Evolutionary conservation across 2,888 invertebrate species (phyloP).

Genomic region (Oscheius myriophilus): DNA sequence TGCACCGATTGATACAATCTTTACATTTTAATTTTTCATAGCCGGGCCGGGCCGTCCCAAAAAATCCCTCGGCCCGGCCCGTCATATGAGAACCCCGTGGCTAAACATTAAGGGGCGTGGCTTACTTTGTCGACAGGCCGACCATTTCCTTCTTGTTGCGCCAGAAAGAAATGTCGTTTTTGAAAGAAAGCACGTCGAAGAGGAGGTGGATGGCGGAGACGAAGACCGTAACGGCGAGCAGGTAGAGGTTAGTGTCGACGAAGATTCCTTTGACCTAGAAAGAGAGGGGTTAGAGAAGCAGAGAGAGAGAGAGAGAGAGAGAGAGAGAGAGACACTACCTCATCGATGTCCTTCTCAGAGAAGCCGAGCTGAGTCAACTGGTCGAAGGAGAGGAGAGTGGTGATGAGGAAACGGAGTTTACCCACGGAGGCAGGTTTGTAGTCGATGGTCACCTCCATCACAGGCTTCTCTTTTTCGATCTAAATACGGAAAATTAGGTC

Average conservation of each 20-base stretch:
- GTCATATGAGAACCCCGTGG: too few species aligned
- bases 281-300: background rate
- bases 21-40: too few species aligned
- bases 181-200: slow-evolving; percentile 95
- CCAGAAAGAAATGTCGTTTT: slow-evolving; percentile 96
- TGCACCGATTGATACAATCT: too few species aligned
- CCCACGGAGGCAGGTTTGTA: slow-evolving; percentile 62
- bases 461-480: slow-evolving; percentile 25
- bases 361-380: slow-evolving; percentile 79
- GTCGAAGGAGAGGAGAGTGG: slow-evolving; percentile 71
- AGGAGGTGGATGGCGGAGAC: slow-evolving; percentile 92
- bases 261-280: slow-evolving; percentile 79
- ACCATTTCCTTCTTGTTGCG: slow-evolving; percentile 84
- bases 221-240: slow-evolving; percentile 87
- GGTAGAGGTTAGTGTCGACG: slow-evolving; percentile 91
- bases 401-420: slow-evolving; percentile 71
- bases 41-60: too few species aligned
- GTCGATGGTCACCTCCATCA: slow-evolving; percentile 52
- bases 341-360: slow-evolving; percentile 91
- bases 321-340: slow-evolving; percentile 74
- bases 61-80: too few species aligned
- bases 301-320: background rate
- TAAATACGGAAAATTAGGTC: background rate
- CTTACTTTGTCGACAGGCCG: slow-evolving; percentile 80
- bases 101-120: background rate